Evolutionary conservation across 1,140 invertebrate species (phyloP), one percentile per base, ranked within the genome.

Genomic region (Drosophila trapezifrons): DNA sequence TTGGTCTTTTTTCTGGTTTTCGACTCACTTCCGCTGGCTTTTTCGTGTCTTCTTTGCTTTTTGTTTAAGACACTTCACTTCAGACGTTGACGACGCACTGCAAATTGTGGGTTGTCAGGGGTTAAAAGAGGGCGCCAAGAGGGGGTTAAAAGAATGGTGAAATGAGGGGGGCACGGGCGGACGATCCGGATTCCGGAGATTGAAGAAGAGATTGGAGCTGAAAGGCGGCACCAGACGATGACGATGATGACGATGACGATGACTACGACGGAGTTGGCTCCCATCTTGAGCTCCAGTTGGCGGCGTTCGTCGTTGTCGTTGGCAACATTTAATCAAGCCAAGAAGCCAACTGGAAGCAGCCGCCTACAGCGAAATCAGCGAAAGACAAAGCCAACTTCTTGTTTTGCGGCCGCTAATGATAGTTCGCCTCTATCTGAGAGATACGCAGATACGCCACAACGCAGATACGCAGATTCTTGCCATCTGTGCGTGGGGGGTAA

Each of bases 251-350:
- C 35, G 59, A 63, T 37, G 38, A 43, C n/a, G 55, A 58, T 27
- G 60, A 63, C 37, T 20, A 35, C 38, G 37, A 42, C 38, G 37
- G 10, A 51, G 46, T 54, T 62, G 27, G 25, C 37, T 32, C 35
- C 42, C 38, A 59, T 64, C 62, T 64, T 40, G 27, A 43, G 49
- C 35, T 52, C 45, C 15, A 47, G 42, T 47, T 46, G 46, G 13
- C 13, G 43, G 29, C 45, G 37, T 56, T 64, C 7, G 32, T 25
- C 65, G 80, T 85, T 37, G 83, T 82, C 79, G 79, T 83, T 86
- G 83, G 83, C 83, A 86, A 86, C 80, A 87, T 87, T 87, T 87
- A 87, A 87, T 87, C 83, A 87, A 87, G 83, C 76, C 67, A 70
- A 64, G 84, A 87, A 87, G 76, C 83, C 83, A 87, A 87, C 71